Percentiles rank a stretch among this genome's conserved stretches.
Conservation (phyloP, 2,888 invertebrate genomes). For the Chrysotoxum bicinctum region DNA sequence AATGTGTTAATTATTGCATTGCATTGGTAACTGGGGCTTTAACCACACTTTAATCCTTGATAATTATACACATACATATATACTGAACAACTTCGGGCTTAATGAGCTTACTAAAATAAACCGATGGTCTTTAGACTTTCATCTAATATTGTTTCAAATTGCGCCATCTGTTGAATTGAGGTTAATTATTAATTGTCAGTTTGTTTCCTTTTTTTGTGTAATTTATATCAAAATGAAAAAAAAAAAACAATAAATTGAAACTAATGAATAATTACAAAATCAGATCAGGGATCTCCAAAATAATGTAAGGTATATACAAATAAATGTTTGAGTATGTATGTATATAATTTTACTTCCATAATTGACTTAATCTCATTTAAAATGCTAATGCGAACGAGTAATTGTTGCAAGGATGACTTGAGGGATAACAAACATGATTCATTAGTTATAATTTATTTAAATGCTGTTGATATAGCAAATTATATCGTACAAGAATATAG, state of each 20-base stretch:
- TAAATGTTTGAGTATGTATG: not conserved
- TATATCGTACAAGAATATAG: not conserved
- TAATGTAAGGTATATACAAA: not conserved
- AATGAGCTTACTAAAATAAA: not conserved
- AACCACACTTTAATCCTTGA: not conserved
- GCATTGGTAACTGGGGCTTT: not conserved
- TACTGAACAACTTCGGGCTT: not conserved
- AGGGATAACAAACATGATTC: not conserved
- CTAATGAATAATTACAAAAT: not conserved
- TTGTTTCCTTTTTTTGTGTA: too few species aligned
- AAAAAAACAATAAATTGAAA: too few species aligned
- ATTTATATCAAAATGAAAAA: too few species aligned
- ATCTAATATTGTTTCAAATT: not conserved
- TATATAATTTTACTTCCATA: not conserved
- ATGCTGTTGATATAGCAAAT: not conserved
- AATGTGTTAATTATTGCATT: slow-evolving; percentile 9
- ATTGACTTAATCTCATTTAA: not conserved
- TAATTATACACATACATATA: not conserved
- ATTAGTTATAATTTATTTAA: not conserved
- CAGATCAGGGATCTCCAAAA: not conserved
- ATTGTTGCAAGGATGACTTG: not conserved
- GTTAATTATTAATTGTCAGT: not conserved
- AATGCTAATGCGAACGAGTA: not conserved
- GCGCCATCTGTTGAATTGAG: not conserved
- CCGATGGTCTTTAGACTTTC: not conserved